Conservation (phyloP, 2,113 vertebrate species). For the cattle (Bos taurus) region DNA sequence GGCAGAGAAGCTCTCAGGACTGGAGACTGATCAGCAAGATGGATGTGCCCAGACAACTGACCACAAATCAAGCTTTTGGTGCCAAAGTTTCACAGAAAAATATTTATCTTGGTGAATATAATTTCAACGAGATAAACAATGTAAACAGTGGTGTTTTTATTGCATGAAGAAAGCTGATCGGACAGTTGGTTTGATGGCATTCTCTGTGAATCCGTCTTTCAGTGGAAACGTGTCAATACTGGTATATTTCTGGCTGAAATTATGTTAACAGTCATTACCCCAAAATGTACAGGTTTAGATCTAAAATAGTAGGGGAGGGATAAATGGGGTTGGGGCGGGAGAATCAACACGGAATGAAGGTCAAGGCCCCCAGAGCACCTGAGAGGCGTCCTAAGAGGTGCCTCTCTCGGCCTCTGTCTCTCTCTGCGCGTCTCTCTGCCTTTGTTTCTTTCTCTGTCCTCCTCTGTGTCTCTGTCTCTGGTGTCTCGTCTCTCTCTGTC, state of each 20-base stretch:
- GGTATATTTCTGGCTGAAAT: not conserved
- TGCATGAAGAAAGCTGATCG: not conserved
- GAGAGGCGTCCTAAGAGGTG: not conserved
- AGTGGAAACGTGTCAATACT: not conserved
- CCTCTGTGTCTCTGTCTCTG: no score
- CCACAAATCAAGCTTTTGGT: not conserved
- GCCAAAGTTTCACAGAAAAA: not conserved
- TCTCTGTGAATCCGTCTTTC: not conserved
- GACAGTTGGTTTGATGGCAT: not conserved
- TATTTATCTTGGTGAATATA: not conserved
- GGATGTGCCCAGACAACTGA: not conserved
- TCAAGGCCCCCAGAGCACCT: not conserved
- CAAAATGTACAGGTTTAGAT: not conserved
- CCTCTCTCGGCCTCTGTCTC: not conserved
- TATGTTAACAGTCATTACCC: not conserved
- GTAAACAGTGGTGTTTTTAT: rapidly evolving
- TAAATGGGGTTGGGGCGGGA: not conserved
- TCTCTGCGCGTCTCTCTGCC: not conserved
- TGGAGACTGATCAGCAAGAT: not conserved
- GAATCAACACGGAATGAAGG: not conserved
- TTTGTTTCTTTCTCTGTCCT: no score
- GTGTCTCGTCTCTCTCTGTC: no score
- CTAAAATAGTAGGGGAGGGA: not conserved
- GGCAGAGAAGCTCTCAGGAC: not conserved
- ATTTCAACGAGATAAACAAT: not conserved